These are phyloP conservation scores for Drosophila setifemur DNA, from an alignment of 1,140 invertebrate genomes.

Conservation along the genomic window DNA sequence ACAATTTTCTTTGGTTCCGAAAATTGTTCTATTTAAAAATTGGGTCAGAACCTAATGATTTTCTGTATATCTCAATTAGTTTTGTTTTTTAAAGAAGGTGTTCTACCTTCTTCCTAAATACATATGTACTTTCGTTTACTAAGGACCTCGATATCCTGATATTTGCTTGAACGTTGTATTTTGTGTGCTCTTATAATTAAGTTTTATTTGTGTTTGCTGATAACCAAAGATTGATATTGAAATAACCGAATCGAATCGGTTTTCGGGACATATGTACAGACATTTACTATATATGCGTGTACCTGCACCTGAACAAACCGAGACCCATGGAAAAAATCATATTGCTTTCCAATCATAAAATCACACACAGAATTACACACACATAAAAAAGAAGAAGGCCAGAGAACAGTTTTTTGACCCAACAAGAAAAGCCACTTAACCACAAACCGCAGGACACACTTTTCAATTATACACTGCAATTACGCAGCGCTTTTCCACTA, in stretches of 20 bases:
- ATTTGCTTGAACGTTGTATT: no score
- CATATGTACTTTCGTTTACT: no score
- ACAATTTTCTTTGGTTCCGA: no score
- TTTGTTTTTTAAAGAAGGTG: no score
- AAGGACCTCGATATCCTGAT: no score
- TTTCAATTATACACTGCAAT: not conserved
- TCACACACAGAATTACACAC: slow-evolving; percentile 38
- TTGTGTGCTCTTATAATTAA: slow-evolving; percentile 33
- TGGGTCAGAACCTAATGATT: no score
- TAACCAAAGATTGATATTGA: slow-evolving; percentile 25
- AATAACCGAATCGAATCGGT: slow-evolving; percentile 22
- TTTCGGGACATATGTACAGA: no score
- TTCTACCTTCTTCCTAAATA: no score
- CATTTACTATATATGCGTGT: no score
- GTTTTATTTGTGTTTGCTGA: slow-evolving; percentile 13
- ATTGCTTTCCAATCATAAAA: slow-evolving; percentile 47
- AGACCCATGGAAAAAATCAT: not conserved
- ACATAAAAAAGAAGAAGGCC: slow-evolving; percentile 4
- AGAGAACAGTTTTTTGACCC: slow-evolving; percentile 15
- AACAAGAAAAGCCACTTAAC: slow-evolving; percentile 47
- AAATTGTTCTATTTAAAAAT: no score
- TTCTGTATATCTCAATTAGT: no score
- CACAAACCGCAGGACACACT: slow-evolving; percentile 19
- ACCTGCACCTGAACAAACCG: slow-evolving; percentile 6
- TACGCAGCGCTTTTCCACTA: not conserved